Base-by-base conservation (phyloP, 30 jellyfish, hydroid and myxozoan species). In the Pseudorhiza aurosa region DNA sequence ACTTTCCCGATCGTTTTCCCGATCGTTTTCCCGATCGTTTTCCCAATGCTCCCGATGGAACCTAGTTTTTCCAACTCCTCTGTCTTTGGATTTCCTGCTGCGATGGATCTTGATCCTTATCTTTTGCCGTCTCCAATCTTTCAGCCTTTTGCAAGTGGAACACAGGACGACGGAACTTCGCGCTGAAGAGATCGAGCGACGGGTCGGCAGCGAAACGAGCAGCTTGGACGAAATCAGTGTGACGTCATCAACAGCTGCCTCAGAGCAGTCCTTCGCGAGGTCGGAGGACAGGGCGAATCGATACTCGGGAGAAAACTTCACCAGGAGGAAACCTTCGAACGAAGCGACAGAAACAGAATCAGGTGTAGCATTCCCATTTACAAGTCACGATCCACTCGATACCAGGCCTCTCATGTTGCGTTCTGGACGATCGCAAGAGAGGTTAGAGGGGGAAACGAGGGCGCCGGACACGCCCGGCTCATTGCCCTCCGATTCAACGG, bases 151-250 rank as follows among this genome's bases (percentile, higher is more conserved):
- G 17, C 97, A 88, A 71, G 97, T 88, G 40, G 97, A 88, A 46
- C 97, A 88, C 42, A 83, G 97, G 29, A 58, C 94, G 14, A 88
- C 97, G 27, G 97, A 88, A 65, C 70, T 65, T 14, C 80, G 90
- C 21, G 89, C 97, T 4, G 97, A 88, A 43, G 96, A 88, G 53
- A 88, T 88, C 50, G 97, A 88, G 39, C 88, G 85, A 25, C 72
- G 94, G 14, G 97, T 87, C n/a, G 97, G 97, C 29, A 88, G 97
- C 70, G 97, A 88, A 51, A 88, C 97, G 8, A 88, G 88, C 47
- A 88, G 97, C 65, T 46, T 88, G 64, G 97, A 88, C 49, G 97
- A 82, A 26, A 29, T 77, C 25, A 88, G 97, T 53, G 95, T 88
- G 68, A 67, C 84, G 24, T 87, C 96, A 27, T 81, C 97, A n/a